Evolutionary conservation across 2,888 invertebrate species (phyloP).

Genomic region (Cheilosia vernalis): DNA sequence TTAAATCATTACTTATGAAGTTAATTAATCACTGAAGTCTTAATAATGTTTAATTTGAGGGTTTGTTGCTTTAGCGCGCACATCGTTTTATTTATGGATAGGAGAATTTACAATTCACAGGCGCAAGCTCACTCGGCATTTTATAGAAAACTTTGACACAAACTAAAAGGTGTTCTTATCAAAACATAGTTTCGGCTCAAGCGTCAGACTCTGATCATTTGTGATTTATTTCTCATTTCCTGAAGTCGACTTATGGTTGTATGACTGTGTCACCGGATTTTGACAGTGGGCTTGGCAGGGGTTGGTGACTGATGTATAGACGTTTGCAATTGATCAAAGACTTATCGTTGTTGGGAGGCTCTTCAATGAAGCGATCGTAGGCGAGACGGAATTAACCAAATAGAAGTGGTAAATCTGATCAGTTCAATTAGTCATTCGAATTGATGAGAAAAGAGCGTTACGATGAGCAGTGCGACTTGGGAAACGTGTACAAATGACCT

Average conservation of each 20-base stretch:
- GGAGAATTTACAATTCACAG: neutral
- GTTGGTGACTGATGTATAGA: neutral
- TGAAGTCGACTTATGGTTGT: neutral
- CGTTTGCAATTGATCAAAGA: neutral
- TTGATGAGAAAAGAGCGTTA: neutral
- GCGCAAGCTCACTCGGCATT: too few relatives aligned
- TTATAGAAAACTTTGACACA: too few relatives aligned
- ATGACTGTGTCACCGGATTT: neutral
- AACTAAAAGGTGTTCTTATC: too few relatives aligned
- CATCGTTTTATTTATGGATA: slow-evolving; percentile 2
- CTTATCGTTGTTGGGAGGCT: neutral
- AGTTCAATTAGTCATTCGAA: neutral
- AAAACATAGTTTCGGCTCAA: neutral
- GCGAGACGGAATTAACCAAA: neutral
- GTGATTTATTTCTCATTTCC: neutral
- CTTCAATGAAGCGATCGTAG: neutral
- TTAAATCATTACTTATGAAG: slow-evolving; percentile 54
- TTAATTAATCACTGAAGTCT: slow-evolving; percentile 62
- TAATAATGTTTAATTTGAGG: slow-evolving; percentile 43
- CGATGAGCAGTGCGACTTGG: too few relatives aligned
- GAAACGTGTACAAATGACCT: neutral
- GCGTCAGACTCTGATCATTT: neutral
- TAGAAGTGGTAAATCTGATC: neutral
- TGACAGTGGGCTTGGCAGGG: neutral
- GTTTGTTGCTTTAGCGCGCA: neutral